Percentiles rank a stretch among this genome's conserved stretches.
Conservation (phyloP, 2,888 invertebrate genomes). For the Hetaerina titia region DNA sequence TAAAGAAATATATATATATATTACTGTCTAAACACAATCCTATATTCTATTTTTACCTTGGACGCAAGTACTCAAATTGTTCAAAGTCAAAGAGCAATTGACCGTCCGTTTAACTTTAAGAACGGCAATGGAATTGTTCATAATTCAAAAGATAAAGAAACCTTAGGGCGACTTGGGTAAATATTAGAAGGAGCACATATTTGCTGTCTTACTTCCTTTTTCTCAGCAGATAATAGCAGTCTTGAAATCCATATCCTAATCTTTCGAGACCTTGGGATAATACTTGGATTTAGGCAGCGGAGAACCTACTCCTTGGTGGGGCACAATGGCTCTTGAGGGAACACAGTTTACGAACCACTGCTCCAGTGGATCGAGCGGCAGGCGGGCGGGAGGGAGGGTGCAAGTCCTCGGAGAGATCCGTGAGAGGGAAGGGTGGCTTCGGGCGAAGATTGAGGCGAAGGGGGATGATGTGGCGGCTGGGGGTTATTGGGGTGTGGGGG, state of each 20-base stretch:
- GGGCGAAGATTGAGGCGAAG: background rate
- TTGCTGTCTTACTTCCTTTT: background rate
- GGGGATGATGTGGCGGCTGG: background rate
- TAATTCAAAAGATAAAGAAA: too few species aligned
- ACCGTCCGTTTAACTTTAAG: too few species aligned
- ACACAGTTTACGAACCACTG: background rate
- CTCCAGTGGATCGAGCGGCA: background rate
- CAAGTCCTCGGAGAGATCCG: too few species aligned
- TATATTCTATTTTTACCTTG: too few species aligned
- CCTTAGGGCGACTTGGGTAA: too few species aligned
- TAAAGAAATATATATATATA: too few species aligned
- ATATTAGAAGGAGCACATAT: too few species aligned
- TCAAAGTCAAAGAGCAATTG: too few species aligned
- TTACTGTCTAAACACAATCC: too few species aligned
- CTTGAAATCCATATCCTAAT: background rate
- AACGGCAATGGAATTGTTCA: too few species aligned
- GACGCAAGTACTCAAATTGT: too few species aligned
- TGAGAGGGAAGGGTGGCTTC: background rate
- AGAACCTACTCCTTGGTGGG: background rate
- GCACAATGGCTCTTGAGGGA: background rate
- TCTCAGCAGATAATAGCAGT: background rate
- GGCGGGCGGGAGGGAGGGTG: background rate
- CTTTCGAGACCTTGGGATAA: background rate
- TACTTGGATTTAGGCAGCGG: background rate
- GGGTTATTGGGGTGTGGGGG: background rate